Base-by-base conservation (phyloP, 2,113 vertebrate species). In the Erythrocercus mccallii region DNA sequence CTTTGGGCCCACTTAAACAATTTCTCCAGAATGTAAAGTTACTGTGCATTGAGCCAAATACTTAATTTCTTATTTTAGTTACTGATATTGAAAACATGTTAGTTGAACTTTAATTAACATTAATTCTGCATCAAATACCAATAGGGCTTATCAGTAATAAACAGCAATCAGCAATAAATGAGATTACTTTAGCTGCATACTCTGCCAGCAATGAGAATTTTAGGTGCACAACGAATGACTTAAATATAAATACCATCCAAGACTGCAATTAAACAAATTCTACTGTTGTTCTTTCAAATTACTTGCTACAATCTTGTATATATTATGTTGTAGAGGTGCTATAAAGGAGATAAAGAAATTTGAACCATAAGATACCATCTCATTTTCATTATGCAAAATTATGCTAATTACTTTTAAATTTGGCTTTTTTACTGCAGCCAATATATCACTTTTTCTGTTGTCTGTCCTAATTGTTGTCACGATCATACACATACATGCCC, bases 51-150 rank as follows among this genome's bases (percentile, higher is more conserved):
- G 37, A 37, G 31, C n/a, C 9, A 53, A 79, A 60, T 45, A 35
- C 6, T 25, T 25, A 44, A 57, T 76, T 84, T 78, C 19, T 81
- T 31, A 45, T 84, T 93, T 88, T 79, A 81, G 82, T 85, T 92
- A 48, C 16, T 65, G 72, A 72, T 23, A 50, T 48, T 64, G 48
- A 87, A 95, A 95, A 86, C 20, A 79, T 53, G 51, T 11, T 69
- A 54, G 18, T 28, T 90, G 81, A 94, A 91, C 33, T 27, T 84
- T 74, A 92, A 95, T 83, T 78, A 92, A 51, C 73, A 91, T 47
- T 88, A 94, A 91, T 96, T n/a, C 40, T 84, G 37, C 33, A 77
- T 78, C 80, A 93, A 88, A 86, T 62, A 86, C 33, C 19, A 73
- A 31, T n/a, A 61, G 7, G 15, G 23, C 17, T 95, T 96, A 91